These are phyloP conservation scores for Cichladusa arquata DNA, from an alignment of 2,113 vertebrate genomes.

Conservation along the genomic window DNA sequence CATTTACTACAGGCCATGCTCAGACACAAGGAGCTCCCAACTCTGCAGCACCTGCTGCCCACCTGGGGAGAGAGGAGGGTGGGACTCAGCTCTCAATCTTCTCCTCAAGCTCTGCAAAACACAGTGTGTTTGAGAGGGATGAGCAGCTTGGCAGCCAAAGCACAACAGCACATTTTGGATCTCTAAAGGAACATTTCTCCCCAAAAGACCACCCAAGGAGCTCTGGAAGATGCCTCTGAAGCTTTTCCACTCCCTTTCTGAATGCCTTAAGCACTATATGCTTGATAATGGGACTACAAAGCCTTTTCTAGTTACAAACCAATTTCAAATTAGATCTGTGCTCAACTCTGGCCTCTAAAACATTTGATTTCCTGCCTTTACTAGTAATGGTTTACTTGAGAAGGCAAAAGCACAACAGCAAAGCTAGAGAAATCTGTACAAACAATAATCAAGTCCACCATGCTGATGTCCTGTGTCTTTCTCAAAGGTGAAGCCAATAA, in stretches of 20 bases:
- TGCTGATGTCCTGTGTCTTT: not conserved
- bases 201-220: not conserved
- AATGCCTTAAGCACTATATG: not conserved
- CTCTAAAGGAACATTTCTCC: not conserved
- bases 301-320: not conserved
- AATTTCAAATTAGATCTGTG: not conserved
- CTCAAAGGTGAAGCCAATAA: not conserved
- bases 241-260: not conserved
- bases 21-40: not conserved
- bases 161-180: not conserved
- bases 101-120: not conserved
- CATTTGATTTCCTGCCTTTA: not conserved
- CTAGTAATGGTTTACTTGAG: not conserved
- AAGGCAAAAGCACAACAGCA: not conserved
- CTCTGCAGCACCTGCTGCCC: not conserved
- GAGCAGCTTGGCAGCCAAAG: not conserved
- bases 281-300: not conserved
- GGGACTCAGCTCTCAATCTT: not conserved
- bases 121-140: not conserved
- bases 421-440: not conserved
- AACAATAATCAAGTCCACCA: not conserved
- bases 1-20: not conserved
- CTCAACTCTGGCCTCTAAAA: not conserved
- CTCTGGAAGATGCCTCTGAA: not conserved
- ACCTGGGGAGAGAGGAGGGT: not conserved